Conservation (phyloP, 2,113 vertebrate species). For the Bos taurus region DNA sequence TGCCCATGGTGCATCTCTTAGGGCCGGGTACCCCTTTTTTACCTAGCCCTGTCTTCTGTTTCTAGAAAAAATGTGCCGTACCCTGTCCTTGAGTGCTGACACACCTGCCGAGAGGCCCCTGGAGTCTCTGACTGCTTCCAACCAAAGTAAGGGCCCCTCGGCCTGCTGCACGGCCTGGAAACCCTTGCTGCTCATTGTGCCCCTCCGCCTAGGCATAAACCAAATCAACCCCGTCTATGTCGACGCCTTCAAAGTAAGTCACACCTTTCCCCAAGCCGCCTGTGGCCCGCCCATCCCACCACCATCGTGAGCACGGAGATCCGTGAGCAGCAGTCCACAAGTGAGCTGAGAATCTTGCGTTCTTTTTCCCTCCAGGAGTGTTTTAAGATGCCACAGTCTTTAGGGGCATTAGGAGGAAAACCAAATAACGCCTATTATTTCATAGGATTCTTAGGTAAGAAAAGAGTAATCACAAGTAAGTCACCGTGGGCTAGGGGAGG, state of each 20-base stretch:
- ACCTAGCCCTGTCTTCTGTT: constrained; percentile 17
- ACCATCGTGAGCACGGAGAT: constrained; percentile 53
- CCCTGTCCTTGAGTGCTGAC: constrained; percentile 63
- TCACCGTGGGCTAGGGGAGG: constrained; percentile 49
- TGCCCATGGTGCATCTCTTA: background rate
- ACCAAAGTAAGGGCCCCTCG: constrained; percentile 60
- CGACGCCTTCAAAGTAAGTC: constrained; percentile 86
- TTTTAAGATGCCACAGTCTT: constrained; percentile 94
- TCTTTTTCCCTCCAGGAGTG: constrained; percentile 86
- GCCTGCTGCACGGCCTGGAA: constrained; percentile 81
- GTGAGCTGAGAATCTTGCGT: constrained; percentile 59
- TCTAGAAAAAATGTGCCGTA: constrained; percentile 88
- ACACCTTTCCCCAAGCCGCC: background rate
- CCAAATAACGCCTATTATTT: constrained; percentile 94
- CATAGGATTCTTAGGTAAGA: constrained; percentile 92
- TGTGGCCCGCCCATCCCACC: constrained; percentile 43
- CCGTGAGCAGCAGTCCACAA: constrained; percentile 55
- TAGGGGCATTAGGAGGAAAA: constrained; percentile 92
- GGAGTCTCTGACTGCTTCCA: constrained; percentile 56
- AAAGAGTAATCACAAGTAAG: constrained; percentile 71
- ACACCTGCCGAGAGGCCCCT: constrained; percentile 41
- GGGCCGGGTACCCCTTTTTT: background rate
- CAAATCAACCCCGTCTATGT: constrained; percentile 91
- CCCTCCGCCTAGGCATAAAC: constrained; percentile 90
- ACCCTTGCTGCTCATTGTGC: constrained; percentile 89